Conservation (phyloP, 2,113 vertebrate species). For the Halcyon malimbica region DNA sequence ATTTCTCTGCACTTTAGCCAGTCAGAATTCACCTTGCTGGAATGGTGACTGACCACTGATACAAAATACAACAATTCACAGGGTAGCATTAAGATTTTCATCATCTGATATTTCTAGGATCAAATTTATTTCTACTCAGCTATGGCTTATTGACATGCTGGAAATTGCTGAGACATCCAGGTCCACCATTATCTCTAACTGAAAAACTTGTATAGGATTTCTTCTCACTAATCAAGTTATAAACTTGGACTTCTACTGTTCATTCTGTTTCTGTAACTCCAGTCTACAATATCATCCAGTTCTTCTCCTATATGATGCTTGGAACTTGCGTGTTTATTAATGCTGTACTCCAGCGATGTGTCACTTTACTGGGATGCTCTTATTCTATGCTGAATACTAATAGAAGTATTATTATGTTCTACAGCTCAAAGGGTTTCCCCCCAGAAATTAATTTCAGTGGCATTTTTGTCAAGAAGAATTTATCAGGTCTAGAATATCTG, state of each 20-base stretch:
- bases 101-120: neutral
- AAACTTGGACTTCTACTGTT: neutral
- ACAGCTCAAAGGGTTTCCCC: neutral
- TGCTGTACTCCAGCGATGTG: neutral
- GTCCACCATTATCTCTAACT: neutral
- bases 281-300: neutral
- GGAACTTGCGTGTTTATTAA: neutral
- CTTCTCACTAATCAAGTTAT: neutral
- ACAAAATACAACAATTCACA: neutral
- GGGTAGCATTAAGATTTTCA: neutral
- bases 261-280: neutral
- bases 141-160: neutral
- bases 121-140: neutral
- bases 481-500: neutral
- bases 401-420: neutral
- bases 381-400: neutral
- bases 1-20: neutral
- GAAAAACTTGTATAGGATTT: neutral
- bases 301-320: neutral
- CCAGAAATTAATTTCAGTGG: neutral
- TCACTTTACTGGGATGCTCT: neutral
- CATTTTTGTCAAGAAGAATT: neutral
- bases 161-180: neutral
- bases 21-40: neutral
- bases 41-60: neutral